These are phyloP conservation scores for Rhynchophorus ferrugineus DNA, from an alignment of 1,140 invertebrate species.

Conservation along the genomic window DNA sequence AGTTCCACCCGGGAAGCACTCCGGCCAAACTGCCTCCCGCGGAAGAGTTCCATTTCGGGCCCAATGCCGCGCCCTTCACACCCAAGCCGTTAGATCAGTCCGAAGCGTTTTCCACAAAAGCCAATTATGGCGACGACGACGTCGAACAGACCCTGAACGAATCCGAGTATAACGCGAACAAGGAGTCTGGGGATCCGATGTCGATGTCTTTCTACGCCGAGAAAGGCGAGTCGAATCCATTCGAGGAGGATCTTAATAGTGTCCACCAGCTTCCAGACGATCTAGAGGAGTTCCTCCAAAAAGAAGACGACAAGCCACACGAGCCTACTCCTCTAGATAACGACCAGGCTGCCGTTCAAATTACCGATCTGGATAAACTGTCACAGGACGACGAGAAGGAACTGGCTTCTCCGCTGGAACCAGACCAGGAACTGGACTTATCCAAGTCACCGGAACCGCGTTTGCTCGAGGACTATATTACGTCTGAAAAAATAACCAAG, in stretches of 20 bases:
- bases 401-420: slow-evolving; percentile 26
- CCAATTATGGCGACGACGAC: slow-evolving; percentile 47
- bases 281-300: slow-evolving; percentile 45
- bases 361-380: slow-evolving; percentile 31
- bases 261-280: slow-evolving; percentile 54
- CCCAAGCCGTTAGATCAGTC: slow-evolving; percentile 43
- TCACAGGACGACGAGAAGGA: slow-evolving; percentile 32
- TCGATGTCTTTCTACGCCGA: slow-evolving; percentile 60
- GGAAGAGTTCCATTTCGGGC: slow-evolving; percentile 39
- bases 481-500: too few species aligned
- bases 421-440: slow-evolving; percentile 14
- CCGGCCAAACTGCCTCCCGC: slow-evolving; percentile 16
- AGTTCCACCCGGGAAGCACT: slow-evolving; percentile 34
- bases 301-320: slow-evolving; percentile 16
- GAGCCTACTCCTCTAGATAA: slow-evolving; percentile 31
- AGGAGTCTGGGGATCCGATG: slow-evolving; percentile 54
- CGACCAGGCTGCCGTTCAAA: slow-evolving; percentile 25
- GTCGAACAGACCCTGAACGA: slow-evolving; percentile 31
- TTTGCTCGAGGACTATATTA: neutral
- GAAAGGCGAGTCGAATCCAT: slow-evolving; percentile 46
- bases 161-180: slow-evolving; percentile 22
- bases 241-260: slow-evolving; percentile 43
- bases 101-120: slow-evolving; percentile 33
- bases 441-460: neutral
- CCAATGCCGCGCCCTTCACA: slow-evolving; percentile 31